Conservation (phyloP, 2,113 vertebrate species). For the Saguinus imperator region DNA sequence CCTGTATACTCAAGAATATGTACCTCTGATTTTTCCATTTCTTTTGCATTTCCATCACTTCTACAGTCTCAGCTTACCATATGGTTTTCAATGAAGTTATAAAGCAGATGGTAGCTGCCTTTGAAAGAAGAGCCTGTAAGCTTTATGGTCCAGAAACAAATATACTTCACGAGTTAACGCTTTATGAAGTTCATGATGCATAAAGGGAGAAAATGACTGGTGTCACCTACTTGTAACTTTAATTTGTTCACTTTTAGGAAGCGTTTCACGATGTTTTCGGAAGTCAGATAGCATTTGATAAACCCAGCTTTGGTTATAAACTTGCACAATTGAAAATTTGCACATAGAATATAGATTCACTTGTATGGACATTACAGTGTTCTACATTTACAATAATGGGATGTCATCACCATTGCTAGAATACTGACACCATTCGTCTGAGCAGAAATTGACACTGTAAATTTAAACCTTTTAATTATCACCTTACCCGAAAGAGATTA, state of each 20-base stretch:
- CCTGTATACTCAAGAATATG: slow-evolving; percentile 95
- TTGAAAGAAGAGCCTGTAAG: slow-evolving; percentile 90
- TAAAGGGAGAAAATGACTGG: slow-evolving; percentile 78
- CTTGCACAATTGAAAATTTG: slow-evolving; percentile 52
- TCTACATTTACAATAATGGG: slow-evolving; percentile 25
- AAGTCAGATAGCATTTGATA: slow-evolving; percentile 57
- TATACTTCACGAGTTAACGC: slow-evolving; percentile 94
- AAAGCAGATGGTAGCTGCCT: slow-evolving; percentile 96
- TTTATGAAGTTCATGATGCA: slow-evolving; percentile 93
- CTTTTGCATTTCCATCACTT: slow-evolving; percentile 97
- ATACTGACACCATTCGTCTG: slow-evolving; percentile 43
- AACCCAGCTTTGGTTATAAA: slow-evolving; percentile 69
- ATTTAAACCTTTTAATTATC: slow-evolving; percentile 50
- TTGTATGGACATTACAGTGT: slow-evolving; percentile 31
- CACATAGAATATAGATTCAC: slow-evolving; percentile 59
- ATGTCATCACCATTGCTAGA: slow-evolving; percentile 36
- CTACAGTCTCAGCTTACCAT: slow-evolving; percentile 94
- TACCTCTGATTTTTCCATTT: slow-evolving; percentile 95
- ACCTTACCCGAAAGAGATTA: slow-evolving; percentile 38
- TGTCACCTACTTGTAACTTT: slow-evolving; percentile 20
- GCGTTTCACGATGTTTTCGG: slow-evolving; percentile 56
- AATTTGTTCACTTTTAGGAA: slow-evolving; percentile 59
- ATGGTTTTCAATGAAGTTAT: slow-evolving; percentile 96
- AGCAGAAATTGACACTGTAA: slow-evolving; percentile 31
- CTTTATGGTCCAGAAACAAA: slow-evolving; percentile 91